These are phyloP conservation scores for Platygyra sinensis DNA, from an alignment of 64 coral and sea anemone genomes.

Conservation along the genomic window DNA sequence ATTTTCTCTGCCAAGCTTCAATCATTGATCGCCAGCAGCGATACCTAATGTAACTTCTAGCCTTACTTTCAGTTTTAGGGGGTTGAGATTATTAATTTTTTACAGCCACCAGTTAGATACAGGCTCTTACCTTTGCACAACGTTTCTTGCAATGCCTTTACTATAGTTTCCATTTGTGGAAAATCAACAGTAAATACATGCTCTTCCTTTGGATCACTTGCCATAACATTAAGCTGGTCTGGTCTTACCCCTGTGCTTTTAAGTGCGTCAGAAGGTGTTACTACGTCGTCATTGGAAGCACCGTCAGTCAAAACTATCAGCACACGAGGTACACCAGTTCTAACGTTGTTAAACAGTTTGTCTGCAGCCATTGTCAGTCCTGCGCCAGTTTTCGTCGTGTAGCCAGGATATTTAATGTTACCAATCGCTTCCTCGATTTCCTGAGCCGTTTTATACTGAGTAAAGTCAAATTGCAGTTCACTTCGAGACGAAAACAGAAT, in stretches of 20 bases:
- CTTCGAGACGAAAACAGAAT: constrained; percentile 37
- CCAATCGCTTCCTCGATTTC: constrained; percentile 27
- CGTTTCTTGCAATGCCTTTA: constrained; percentile 10
- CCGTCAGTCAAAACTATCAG: constrained; percentile 59
- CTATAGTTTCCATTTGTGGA: constrained; percentile 6
- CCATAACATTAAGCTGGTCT: constrained; percentile 46
- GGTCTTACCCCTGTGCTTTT: constrained; percentile 16
- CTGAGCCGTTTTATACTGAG: constrained; percentile 2
- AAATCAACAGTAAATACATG: constrained; percentile 60
- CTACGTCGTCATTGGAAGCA: constrained; percentile 43
- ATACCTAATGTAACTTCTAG: no score
- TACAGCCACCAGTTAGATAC: background rate
- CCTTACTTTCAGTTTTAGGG: background rate
- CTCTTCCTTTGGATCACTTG: constrained; percentile 15
- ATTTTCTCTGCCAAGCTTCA: no score
- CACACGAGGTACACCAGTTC: constrained; percentile 27
- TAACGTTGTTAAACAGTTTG: constrained; percentile 35
- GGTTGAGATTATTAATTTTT: background rate
- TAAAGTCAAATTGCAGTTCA: constrained; percentile 50
- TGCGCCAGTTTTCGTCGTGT: constrained; percentile 47
- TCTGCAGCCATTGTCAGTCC: constrained; percentile 40
- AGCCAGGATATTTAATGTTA: constrained; percentile 16
- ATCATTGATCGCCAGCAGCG: no score
- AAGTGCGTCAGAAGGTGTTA: constrained; percentile 47
- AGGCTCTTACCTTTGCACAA: constrained; percentile 46